Conservation (phyloP, 2,888 invertebrate species). For the Ochropacha duplaris region DNA sequence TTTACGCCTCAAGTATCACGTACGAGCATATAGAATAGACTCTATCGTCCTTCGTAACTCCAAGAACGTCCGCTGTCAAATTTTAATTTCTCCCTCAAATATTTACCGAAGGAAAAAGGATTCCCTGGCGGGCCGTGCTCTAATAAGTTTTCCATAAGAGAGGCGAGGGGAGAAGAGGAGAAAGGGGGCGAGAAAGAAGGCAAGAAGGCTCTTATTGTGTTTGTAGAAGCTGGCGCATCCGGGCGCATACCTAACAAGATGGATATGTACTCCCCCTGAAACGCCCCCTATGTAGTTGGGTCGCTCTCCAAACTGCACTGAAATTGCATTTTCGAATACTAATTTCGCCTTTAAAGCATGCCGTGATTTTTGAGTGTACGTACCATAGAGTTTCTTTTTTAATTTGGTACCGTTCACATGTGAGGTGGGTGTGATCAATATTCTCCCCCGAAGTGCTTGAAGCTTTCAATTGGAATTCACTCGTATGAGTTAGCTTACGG, state of each 20-base stretch:
- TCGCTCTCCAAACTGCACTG: slow-evolving; percentile 65
- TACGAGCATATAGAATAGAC: slow-evolving; percentile 74
- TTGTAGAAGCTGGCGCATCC: slow-evolving; percentile 82
- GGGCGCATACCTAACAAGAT: slow-evolving; percentile 83
- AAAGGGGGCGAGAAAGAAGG: slow-evolving; percentile 43
- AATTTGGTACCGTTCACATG: background rate
- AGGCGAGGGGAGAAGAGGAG: slow-evolving; percentile 38
- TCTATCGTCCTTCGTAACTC: slow-evolving; percentile 65
- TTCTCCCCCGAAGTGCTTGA: slow-evolving; percentile 16
- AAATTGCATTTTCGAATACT: slow-evolving; percentile 81
- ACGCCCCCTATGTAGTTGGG: slow-evolving; percentile 62
- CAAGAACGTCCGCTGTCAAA: slow-evolving; percentile 79
- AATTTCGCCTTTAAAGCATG: slow-evolving; percentile 65
- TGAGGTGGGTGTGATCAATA: slow-evolving; percentile 14
- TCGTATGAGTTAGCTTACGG: slow-evolving; percentile 25
- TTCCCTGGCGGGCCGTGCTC: slow-evolving; percentile 80
- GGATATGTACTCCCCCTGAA: slow-evolving; percentile 78
- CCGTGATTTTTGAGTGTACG: slow-evolving; percentile 14
- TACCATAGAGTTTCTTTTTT: background rate
- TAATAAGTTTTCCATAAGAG: slow-evolving; percentile 83
- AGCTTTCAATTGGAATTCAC: slow-evolving; percentile 31
- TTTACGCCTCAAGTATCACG: slow-evolving; percentile 81
- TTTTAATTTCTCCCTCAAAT: slow-evolving; percentile 83
- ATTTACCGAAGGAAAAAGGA: slow-evolving; percentile 83
- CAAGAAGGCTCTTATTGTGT: slow-evolving; percentile 81